These are phyloP conservation scores for Cuculus canorus DNA, from an alignment of 2,797 vertebrate species.

Conservation along the genomic window DNA sequence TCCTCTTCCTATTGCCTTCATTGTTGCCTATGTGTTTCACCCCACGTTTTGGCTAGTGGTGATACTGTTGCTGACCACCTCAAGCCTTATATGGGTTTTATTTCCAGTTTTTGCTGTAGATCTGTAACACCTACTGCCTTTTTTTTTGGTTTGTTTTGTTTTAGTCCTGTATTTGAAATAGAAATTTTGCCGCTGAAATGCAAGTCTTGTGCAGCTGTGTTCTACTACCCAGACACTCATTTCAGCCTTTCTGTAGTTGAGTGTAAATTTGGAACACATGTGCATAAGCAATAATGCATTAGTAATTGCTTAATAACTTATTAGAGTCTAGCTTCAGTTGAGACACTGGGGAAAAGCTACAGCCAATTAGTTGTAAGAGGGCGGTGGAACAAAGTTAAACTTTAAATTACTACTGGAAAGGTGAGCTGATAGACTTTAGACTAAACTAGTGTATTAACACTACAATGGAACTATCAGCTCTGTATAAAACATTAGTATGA, in stretches of 20 bases:
- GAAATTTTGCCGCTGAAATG: neutral
- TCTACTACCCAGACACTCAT: neutral
- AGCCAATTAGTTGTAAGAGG: slow-evolving; percentile 61
- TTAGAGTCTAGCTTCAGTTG: slow-evolving; percentile 12
- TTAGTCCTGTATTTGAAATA: neutral
- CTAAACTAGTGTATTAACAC: slow-evolving; percentile 52
- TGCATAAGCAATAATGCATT: slow-evolving; percentile 27
- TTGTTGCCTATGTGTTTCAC: neutral
- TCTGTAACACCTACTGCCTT: neutral
- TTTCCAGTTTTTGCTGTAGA: neutral
- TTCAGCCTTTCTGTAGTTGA: neutral
- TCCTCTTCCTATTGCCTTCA: neutral
- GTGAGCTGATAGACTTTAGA: slow-evolving; percentile 59
- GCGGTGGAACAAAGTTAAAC: slow-evolving; percentile 51
- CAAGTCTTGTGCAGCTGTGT: neutral
- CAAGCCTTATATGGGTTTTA: neutral
- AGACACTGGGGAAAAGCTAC: slow-evolving; percentile 17
- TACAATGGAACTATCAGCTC: slow-evolving; percentile 63
- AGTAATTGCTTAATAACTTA: slow-evolving; percentile 53
- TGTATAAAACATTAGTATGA: slow-evolving; percentile 81
- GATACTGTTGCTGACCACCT: neutral
- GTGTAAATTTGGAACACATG: neutral
- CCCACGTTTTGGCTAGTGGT: accelerated
- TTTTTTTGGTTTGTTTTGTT: no score
- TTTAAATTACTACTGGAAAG: slow-evolving; percentile 60